Evolutionary conservation across 2,113 vertebrate genomes (phyloP).

Genomic region (Ochotona princeps): DNA sequence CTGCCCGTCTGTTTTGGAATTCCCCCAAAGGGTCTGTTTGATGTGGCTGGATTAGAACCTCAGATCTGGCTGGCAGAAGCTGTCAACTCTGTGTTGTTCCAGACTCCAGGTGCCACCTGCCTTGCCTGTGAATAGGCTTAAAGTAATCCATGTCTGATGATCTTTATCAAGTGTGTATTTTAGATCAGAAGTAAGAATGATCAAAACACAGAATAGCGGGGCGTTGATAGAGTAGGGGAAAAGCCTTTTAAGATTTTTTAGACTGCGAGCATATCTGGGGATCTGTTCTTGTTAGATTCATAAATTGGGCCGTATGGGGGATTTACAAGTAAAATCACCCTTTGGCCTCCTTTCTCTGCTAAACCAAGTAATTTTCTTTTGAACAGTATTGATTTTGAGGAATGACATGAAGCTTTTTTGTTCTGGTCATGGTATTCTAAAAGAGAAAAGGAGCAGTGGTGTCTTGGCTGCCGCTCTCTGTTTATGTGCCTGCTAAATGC

Average conservation of each 20-base stretch:
- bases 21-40: neutral
- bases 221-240: neutral
- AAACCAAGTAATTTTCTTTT: neutral
- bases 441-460: neutral
- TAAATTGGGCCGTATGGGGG: neutral
- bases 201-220: neutral
- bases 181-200: neutral
- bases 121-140: neutral
- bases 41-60: neutral
- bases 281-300: neutral
- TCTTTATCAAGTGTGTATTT: neutral
- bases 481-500: neutral
- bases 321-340: neutral
- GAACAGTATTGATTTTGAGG: neutral
- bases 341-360: neutral
- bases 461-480: neutral
- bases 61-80: neutral
- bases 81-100: neutral
- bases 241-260: neutral
- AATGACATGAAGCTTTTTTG: constrained; percentile 27
- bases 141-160: neutral
- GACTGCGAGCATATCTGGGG: neutral
- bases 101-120: neutral
- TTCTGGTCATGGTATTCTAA: constrained; percentile 6
- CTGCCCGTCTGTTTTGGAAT: neutral